A percentile compares a stretch with the other conserved stretches of the same genome.
Conservation (phyloP, 2,113 vertebrate species). For the Nerophis lumbriciformis region DNA sequence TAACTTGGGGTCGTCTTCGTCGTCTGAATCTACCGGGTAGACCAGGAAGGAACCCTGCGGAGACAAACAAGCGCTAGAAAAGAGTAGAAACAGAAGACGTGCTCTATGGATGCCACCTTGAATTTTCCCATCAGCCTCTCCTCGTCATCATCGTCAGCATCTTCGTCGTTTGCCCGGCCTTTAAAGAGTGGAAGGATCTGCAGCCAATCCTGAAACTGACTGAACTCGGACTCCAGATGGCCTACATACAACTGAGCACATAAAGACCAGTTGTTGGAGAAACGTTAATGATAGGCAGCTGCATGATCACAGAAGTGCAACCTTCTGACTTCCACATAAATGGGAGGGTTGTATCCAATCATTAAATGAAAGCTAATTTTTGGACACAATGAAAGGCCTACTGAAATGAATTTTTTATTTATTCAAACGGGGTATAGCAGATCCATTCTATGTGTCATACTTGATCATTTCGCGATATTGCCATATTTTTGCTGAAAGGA, state of each 20-base stretch:
- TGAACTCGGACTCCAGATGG: conserved; percentile 85
- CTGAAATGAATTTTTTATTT: no score
- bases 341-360: no score
- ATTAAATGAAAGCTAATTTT: no score
- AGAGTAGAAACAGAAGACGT: not conserved
- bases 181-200: conserved; percentile 79
- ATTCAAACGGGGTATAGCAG: no score
- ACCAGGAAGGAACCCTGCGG: conserved; percentile 85
- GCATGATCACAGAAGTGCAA: no score
- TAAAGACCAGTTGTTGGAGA: conserved; percentile 1
- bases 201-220: conserved; percentile 90
- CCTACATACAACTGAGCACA: conserved; percentile 77
- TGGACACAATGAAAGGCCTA: no score
- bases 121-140: conserved; percentile 86
- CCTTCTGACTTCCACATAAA: no score
- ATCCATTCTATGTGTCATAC: no score
- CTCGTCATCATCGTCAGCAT: conserved; percentile 78
- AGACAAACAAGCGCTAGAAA: not conserved
- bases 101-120: conserved; percentile 72
- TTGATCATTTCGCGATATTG: no score
- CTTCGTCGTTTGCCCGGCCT: conserved; percentile 75
- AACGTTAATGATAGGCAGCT: not conserved
- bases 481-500: no score
- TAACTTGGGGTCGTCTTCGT: conserved; percentile 56
- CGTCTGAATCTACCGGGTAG: conserved; percentile 77